Evolutionary conservation across 2,797 vertebrate genomes (phyloP), one percentile per base, ranked within the genome.

Genomic region (Anolis apletophallus): DNA sequence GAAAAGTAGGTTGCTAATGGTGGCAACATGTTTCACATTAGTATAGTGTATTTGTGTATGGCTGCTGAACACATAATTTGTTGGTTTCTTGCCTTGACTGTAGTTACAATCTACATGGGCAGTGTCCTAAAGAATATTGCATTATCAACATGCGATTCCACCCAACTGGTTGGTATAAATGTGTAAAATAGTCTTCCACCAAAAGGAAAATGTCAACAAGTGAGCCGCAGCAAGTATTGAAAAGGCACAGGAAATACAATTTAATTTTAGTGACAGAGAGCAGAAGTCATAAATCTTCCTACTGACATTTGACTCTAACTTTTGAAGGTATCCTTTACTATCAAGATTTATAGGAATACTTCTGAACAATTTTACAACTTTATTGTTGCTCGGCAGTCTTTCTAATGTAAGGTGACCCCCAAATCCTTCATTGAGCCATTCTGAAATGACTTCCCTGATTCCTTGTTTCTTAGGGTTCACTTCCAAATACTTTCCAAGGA

Each of bases 201-300:
- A 34, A 81, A 75, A 54, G 74, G 0, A 61, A 13, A 8, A 57
- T 61, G 84, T 73, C 0, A 0, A 73, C 80, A n/a, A 50, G 4
- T 11, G 59, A 89, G 64, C 46, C 36, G 34, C 36, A 76, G 55
- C n/a, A 80, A 69, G 54, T 78, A 75, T 10, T 29, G n/a, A 61
- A 83, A 55, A 61, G 54, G 57, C 19, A 68, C 19, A 17, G 36
- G 61, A 80, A 77, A 83, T 17, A 21, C 67, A 5, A n/a, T 74
- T 82, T 46, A 46, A 14, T 10, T 26, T 64, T 36, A 71, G 71
- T n/a, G 34, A 71, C 26, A 81, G 21, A 67, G 54, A 59, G 9
- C 80, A 88, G 72, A 87, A 88, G 75, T 8, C 83, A 84, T 36
- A 78, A n/a, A 0, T 46, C 78, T 88, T 32, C 19, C 12, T 46